Conservation (phyloP, 2,113 vertebrate species). For the Scophthalmus maximus region DNA sequence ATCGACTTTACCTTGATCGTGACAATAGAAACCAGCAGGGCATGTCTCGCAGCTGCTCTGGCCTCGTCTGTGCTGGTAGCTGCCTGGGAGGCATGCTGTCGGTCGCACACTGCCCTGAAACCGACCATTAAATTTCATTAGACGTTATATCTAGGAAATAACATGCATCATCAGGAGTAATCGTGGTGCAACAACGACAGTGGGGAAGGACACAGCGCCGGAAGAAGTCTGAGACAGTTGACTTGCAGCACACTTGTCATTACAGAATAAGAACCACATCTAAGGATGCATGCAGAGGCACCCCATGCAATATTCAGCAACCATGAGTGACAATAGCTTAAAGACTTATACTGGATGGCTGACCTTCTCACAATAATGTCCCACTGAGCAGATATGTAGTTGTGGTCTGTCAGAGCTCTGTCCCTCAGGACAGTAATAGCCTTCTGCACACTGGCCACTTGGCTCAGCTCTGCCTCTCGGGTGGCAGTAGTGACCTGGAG, state of each 20-base stretch:
- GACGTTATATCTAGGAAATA: slow-evolving; percentile 20
- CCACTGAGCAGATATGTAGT: slow-evolving; percentile 80
- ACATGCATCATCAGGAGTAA: slow-evolving; percentile 13
- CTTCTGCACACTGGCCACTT: slow-evolving; percentile 79
- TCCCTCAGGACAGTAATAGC: slow-evolving; percentile 82
- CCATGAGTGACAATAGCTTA: slow-evolving; percentile 51
- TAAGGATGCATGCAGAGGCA: slow-evolving; percentile 23
- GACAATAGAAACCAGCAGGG: slow-evolving; percentile 87
- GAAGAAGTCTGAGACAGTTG: neutral
- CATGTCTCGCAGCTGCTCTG: slow-evolving; percentile 85
- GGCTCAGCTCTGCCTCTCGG: slow-evolving; percentile 67
- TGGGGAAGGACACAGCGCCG: neutral
- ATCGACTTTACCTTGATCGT: slow-evolving; percentile 76
- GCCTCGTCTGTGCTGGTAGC: slow-evolving; percentile 83
- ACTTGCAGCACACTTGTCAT: neutral
- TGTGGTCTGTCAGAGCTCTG: slow-evolving; percentile 76
- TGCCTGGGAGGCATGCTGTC: slow-evolving; percentile 82
- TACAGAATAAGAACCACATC: slow-evolving; percentile 8
- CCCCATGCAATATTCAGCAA: slow-evolving; percentile 33
- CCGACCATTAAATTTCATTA: slow-evolving; percentile 33
- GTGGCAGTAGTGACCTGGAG: slow-evolving; percentile 79
- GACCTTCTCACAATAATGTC: slow-evolving; percentile 85
- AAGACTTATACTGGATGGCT: slow-evolving; percentile 40
- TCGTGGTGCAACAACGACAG: neutral
- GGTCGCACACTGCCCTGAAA: slow-evolving; percentile 79